phyloP scores from a whole-genome alignment of 2,797 vertebrate genomes.

The Sebastiscus albofasciatus region DNA sequence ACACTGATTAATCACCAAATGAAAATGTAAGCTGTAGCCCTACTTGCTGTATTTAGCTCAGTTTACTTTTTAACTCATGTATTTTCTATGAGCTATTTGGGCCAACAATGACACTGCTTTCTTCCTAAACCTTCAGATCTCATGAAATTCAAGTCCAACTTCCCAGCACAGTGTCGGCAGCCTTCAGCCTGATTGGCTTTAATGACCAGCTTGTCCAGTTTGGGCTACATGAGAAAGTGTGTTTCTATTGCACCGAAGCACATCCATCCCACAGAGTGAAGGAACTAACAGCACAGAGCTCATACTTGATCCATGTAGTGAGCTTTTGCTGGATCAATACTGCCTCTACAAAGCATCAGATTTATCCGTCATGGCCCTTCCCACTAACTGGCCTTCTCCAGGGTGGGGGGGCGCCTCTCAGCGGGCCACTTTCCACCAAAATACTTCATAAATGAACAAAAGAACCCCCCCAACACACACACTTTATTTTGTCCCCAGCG shows the following conservation, averaged over 20 bases:
- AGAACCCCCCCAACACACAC: background rate
- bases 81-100: background rate
- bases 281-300: conserved; percentile 50
- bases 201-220: conserved; percentile 46
- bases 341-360: conserved; percentile 76
- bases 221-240: conserved; percentile 23
- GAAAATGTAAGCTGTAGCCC: no score
- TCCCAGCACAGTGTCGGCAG: background rate
- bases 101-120: background rate
- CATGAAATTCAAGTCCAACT: background rate
- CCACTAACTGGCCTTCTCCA: conserved; percentile 62
- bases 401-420: conserved; percentile 28
- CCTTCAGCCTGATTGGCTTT: conserved; percentile 33
- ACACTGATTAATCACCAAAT: no score
- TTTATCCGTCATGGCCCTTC: conserved; percentile 74
- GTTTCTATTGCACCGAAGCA: conserved; percentile 36
- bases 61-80: background rate
- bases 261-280: conserved; percentile 50
- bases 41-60: background rate
- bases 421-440: conserved; percentile 32
- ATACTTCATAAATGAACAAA: conserved; percentile 47
- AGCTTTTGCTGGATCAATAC: conserved; percentile 79
- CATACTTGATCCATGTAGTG: conserved; percentile 78
- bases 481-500: background rate
- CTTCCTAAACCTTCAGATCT: conserved; percentile 2